Percentiles rank a stretch among this genome's conserved stretches.
Evolutionary conservation across 2,797 vertebrate genomes (phyloP).

Genomic region (Tokudaia muenninki): DNA sequence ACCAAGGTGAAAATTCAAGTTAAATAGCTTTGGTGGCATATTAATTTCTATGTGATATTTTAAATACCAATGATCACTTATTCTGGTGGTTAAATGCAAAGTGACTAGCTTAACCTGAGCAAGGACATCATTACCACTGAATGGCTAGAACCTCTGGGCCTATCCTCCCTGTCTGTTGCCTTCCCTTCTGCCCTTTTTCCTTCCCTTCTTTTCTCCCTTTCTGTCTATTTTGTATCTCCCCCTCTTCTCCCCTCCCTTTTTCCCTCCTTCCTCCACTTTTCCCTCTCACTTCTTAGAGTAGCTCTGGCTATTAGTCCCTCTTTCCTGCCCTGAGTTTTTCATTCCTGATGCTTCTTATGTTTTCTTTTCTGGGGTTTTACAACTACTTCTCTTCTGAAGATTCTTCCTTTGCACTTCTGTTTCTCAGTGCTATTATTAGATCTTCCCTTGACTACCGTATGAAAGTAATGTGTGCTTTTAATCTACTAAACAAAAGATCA

Average conservation of each 20-base stretch:
- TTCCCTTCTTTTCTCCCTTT: neutral
- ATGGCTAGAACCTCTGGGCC: neutral
- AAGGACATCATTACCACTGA: neutral
- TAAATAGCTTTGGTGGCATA: neutral
- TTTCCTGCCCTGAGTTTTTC: neutral
- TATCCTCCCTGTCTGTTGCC: neutral
- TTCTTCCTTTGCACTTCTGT: neutral
- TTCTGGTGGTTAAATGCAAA: neutral
- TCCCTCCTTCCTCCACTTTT: too few species aligned
- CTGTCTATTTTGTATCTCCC: neutral
- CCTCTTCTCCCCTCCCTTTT: neutral
- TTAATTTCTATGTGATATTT: conserved; percentile 25
- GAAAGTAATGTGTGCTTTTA: neutral
- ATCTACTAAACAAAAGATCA: conserved; percentile 34
- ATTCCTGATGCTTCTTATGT: neutral
- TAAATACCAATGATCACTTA: neutral
- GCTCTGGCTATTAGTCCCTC: neutral
- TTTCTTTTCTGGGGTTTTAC: neutral
- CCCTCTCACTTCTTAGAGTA: neutral
- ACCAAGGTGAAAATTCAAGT: neutral
- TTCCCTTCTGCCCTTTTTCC: neutral
- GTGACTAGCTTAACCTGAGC: neutral
- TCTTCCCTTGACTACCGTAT: neutral
- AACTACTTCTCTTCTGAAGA: neutral
- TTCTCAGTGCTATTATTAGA: neutral